Evolutionary conservation across 2,113 vertebrate genomes (phyloP), one percentile per base, ranked within the genome.

Genomic region (Taxidea taxus): DNA sequence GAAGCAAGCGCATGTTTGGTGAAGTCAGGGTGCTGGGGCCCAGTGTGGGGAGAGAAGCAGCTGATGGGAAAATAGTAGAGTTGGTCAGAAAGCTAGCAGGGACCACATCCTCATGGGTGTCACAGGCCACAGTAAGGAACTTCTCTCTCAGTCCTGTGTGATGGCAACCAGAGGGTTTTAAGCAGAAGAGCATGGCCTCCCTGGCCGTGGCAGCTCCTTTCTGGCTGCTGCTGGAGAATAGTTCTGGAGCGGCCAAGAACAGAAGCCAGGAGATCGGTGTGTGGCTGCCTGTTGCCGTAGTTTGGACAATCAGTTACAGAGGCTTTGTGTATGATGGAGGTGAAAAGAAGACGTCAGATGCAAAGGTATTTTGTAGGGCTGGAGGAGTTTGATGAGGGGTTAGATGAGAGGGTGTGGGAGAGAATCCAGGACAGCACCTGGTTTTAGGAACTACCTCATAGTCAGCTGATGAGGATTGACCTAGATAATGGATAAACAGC

Each of bases 381-480:
- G 75, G 70, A 27, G 34, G 94, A 54, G 39, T 27, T 21, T 77
- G 62, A 21, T 4, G 49, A 90, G 34, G 72, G 84, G 75, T 81
- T 80, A 80, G 54, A 70, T 72, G 82, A 58, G 34, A 54, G 44
- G 14, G 42, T 49, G 34, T 62, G 31, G 83, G 72, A 88, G 37
- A 66, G 72, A 95, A 82, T 47, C 29, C 54, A 96, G 62, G 68
- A 87, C 13, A n/a, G 94, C 34, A 20, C 29, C 47, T n/a, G 13
- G 93, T 82, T 74, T 84, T 84, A 29, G 68, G 87, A 84, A 82
- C 86, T 82, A 82, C 58, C n/a, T 75, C 82, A 62, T 4, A 12
- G 94, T 84, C 94, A 80, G 90, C 81, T 58, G 91, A 58, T 27
- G n/a, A 87, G 89, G 70, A 51, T 3, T 91, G 86, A 91, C 82